Conservation (phyloP, 2,113 vertebrate genomes). For the Vulpes vulpes region DNA sequence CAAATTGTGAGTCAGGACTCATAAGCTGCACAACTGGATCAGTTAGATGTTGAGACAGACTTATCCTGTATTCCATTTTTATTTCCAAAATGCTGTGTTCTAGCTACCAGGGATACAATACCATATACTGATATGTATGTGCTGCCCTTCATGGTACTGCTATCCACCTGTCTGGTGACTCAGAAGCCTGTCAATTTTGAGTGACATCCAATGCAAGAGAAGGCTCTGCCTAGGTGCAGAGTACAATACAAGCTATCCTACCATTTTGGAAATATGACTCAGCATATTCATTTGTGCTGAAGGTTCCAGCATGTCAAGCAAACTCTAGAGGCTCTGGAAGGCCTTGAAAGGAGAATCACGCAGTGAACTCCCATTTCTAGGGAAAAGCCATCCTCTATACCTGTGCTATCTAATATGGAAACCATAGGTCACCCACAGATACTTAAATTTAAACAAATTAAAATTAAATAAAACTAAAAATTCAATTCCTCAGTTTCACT, state of each 20-base stretch:
- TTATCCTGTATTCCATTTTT: not conserved
- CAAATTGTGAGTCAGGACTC: not conserved
- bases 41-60: not conserved
- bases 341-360: not conserved
- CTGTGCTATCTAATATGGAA: not conserved
- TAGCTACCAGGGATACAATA: not conserved
- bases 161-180: not conserved
- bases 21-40: not conserved
- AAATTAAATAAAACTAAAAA: constrained; percentile 19
- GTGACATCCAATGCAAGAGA: not conserved
- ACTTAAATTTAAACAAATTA: constrained; percentile 20
- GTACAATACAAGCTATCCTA: not conserved
- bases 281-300: not conserved
- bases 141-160: not conserved
- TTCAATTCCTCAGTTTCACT: not conserved
- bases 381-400: not conserved
- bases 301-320: not conserved
- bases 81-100: not conserved
- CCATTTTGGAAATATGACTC: not conserved
- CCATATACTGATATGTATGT: not conserved
- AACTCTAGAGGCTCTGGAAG: not conserved
- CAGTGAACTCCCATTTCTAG: not conserved
- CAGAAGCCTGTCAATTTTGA: not conserved
- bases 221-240: not conserved
- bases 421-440: not conserved